Evolutionary conservation across 2,797 vertebrate species (phyloP).

Genomic region (Phrynocephalus guinanensis): DNA sequence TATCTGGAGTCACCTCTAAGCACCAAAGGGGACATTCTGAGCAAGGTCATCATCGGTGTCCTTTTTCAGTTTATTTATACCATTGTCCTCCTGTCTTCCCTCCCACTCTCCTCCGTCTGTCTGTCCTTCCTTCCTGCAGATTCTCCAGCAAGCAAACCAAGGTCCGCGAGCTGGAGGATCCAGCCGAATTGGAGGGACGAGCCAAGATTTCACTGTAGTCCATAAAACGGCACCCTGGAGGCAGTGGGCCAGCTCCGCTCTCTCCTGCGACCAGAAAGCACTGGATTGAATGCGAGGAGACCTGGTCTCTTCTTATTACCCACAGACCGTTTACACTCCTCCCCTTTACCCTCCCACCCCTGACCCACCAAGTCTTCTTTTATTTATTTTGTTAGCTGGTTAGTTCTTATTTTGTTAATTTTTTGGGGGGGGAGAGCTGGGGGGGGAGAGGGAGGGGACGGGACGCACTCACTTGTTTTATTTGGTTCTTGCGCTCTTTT

Average conservation of each 20-base stretch:
- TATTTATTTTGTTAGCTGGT: conserved; percentile 84
- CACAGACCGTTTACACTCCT: conserved; percentile 73
- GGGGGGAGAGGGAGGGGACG: neutral
- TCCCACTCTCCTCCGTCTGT: too few relatives aligned
- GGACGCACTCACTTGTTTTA: conserved; percentile 38
- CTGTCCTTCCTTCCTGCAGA: conserved; percentile 37
- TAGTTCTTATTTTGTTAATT: conserved; percentile 77
- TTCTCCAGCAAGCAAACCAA: conserved; percentile 75
- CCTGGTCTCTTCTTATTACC: conserved; percentile 79
- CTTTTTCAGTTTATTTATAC: too few relatives aligned
- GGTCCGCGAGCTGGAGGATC: conserved; percentile 77
- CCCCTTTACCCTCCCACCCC: conserved; percentile 27
- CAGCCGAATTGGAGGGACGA: conserved; percentile 77
- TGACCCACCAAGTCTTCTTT: conserved; percentile 73
- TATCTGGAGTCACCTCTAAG: too few relatives aligned
- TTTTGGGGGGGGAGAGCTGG: conserved; percentile 18
- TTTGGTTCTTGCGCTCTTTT: conserved; percentile 67
- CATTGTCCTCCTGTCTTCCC: too few relatives aligned
- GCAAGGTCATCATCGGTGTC: too few relatives aligned
- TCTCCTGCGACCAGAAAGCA: conserved; percentile 75
- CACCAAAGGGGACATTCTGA: too few relatives aligned
- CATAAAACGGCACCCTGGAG: conserved; percentile 75
- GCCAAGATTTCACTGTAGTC: conserved; percentile 74
- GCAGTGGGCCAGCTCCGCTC: conserved; percentile 69
- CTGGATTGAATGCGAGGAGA: conserved; percentile 73